Evolutionary conservation across 92 coral and sea anemone genomes (phyloP).

Genomic region (Parazoanthus atlanticus): DNA sequence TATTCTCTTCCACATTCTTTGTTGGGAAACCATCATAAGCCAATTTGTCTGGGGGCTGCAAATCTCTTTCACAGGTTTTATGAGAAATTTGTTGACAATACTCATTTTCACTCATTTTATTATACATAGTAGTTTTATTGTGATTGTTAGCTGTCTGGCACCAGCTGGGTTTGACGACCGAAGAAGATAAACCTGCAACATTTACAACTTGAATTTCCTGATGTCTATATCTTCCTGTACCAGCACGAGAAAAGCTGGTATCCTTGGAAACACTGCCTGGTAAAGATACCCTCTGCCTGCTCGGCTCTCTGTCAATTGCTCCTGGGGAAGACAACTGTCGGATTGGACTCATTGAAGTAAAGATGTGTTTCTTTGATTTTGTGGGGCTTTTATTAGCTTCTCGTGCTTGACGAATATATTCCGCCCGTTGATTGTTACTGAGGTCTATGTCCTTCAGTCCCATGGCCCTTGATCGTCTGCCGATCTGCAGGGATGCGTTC

Average conservation of each 20-base stretch:
- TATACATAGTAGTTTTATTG: background rate
- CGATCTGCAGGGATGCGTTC: constrained; percentile 63
- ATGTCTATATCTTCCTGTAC: background rate
- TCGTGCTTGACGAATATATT: constrained; percentile 66
- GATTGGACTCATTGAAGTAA: constrained; percentile 19
- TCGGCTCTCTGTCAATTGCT: background rate
- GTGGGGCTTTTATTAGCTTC: constrained; percentile 61
- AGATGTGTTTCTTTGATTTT: constrained; percentile 42
- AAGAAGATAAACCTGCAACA: background rate
- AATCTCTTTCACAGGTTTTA: background rate
- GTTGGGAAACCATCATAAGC: background rate
- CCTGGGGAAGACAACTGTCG: constrained; percentile 54
- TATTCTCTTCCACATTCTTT: background rate
- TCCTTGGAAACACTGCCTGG: background rate
- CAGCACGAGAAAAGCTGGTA: background rate
- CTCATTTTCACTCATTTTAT: background rate
- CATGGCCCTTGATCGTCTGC: constrained; percentile 64
- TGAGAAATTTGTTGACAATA: background rate
- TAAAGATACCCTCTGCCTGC: background rate
- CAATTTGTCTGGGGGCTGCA: background rate
- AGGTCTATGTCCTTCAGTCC: constrained; percentile 81
- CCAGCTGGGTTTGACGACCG: background rate
- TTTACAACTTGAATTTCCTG: background rate
- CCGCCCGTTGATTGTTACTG: constrained; percentile 59
- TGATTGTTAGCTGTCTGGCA: background rate